Conservation (phyloP, 2,888 invertebrate species). For the Drosophila monieri region DNA sequence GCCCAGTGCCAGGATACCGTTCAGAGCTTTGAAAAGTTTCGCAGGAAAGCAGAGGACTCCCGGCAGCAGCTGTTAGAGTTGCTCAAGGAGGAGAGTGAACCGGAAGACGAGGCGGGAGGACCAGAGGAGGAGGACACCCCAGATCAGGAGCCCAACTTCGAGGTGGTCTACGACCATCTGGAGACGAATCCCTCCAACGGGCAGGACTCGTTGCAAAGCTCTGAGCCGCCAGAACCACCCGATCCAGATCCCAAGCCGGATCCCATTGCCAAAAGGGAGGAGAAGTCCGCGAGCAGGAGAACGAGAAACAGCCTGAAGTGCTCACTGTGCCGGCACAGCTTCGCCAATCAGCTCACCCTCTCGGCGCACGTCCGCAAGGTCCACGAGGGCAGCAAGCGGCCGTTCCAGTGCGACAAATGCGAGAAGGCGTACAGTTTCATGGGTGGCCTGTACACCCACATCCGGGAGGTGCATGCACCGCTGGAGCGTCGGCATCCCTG, state of each 20-base stretch:
- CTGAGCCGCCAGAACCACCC: constrained; percentile 59
- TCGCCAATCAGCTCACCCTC: constrained; percentile 76
- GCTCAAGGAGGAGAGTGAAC: constrained; percentile 21
- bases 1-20: constrained; percentile 57
- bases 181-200: constrained; percentile 20
- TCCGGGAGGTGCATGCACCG: constrained; percentile 75
- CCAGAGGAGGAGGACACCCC: not conserved
- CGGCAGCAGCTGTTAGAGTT: constrained; percentile 56
- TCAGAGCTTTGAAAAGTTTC: constrained; percentile 59
- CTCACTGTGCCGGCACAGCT: constrained; percentile 70
- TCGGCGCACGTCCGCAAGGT: constrained; percentile 79
- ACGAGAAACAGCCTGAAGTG: constrained; percentile 71
- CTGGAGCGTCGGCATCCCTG: constrained; percentile 73
- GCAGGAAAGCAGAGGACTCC: constrained; percentile 55
- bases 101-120: not conserved
- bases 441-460: constrained; percentile 81
- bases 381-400: constrained; percentile 78
- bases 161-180: constrained; percentile 59
- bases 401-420: constrained; percentile 79
- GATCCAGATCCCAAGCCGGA: constrained; percentile 62
- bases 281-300: constrained; percentile 40
- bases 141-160: constrained; percentile 40
- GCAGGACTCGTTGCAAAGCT: constrained; percentile 40
- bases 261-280: constrained; percentile 52
- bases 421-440: constrained; percentile 80